Evolutionary conservation across 2,797 vertebrate genomes (phyloP).

Genomic region (Eulemur coronatus): DNA sequence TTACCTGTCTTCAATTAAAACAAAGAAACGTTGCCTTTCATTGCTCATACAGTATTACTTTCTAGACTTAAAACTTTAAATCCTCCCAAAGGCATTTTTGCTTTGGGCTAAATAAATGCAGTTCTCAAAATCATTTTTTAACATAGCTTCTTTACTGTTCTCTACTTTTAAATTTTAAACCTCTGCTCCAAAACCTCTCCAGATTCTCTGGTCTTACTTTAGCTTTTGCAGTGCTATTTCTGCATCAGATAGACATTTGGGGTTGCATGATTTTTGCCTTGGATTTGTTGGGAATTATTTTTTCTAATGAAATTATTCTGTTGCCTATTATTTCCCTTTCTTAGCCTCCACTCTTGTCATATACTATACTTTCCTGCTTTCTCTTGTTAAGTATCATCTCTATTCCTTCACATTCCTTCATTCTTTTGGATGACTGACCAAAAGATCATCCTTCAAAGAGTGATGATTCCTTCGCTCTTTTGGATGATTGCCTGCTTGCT

Average conservation of each 20-base stretch:
- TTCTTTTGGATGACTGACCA: slow-evolving; percentile 21
- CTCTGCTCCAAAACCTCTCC: not conserved
- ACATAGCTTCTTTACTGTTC: not conserved
- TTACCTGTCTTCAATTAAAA: not conserved
- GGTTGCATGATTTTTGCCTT: slow-evolving; percentile 27
- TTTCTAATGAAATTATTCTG: not conserved
- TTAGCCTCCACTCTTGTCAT: not conserved
- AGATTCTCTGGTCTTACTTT: not conserved
- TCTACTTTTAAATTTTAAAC: not conserved
- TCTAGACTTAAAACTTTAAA: not conserved
- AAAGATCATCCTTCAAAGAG: slow-evolving; percentile 38
- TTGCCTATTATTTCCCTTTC: not conserved
- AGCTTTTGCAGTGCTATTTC: slow-evolving; percentile 9
- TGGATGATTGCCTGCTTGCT: slow-evolving; percentile 43
- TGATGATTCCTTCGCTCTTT: slow-evolving; percentile 9
- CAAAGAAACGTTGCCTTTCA: not conserved
- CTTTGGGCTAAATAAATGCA: not conserved
- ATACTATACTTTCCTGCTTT: not conserved
- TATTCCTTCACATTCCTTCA: not conserved
- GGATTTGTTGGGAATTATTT: not conserved
- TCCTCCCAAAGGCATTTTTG: not conserved
- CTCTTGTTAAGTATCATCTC: not conserved
- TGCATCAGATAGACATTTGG: not conserved
- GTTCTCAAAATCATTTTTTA: not conserved
- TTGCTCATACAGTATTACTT: not conserved